Percentiles rank a stretch among this genome's conserved stretches.
These are phyloP conservation scores for Cremastinae sp. DNA, from an alignment of 2,888 invertebrate species.

Conservation along the genomic window DNA sequence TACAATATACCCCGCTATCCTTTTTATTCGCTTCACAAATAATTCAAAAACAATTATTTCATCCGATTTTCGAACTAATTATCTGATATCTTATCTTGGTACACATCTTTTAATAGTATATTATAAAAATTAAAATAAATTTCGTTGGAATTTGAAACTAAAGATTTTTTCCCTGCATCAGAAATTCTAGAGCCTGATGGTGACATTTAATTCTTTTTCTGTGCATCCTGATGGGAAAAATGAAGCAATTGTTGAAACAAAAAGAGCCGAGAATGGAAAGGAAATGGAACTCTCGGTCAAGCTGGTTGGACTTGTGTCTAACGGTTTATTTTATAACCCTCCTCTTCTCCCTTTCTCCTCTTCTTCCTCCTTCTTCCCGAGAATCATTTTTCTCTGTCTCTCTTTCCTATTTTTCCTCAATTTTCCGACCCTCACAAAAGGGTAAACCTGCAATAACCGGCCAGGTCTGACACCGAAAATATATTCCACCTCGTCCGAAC, in stretches of 20 bases:
- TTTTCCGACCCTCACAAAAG: slow-evolving; percentile 25
- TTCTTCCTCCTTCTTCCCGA: background rate
- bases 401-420: slow-evolving; percentile 18
- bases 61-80: no score
- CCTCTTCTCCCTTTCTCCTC: background rate
- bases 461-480: slow-evolving; percentile 5
- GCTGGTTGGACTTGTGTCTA: slow-evolving; percentile 55
- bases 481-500: background rate
- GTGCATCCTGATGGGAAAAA: slow-evolving; percentile 12
- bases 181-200: no score
- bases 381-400: slow-evolving; percentile 14
- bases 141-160: no score
- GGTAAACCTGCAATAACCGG: slow-evolving; percentile 40
- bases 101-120: no score
- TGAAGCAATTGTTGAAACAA: slow-evolving; percentile 22
- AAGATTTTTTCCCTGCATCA: no score
- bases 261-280: slow-evolving; percentile 12
- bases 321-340: slow-evolving; percentile 61
- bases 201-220: background rate
- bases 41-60: no score
- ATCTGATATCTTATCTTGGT: no score
- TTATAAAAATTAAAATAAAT: no score
- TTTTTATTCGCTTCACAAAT: no score
- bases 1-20: no score
- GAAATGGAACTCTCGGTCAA: slow-evolving; percentile 53